Evolutionary conservation across 2,113 vertebrate species (phyloP).

Genomic region (Pachycephala philippinensis): DNA sequence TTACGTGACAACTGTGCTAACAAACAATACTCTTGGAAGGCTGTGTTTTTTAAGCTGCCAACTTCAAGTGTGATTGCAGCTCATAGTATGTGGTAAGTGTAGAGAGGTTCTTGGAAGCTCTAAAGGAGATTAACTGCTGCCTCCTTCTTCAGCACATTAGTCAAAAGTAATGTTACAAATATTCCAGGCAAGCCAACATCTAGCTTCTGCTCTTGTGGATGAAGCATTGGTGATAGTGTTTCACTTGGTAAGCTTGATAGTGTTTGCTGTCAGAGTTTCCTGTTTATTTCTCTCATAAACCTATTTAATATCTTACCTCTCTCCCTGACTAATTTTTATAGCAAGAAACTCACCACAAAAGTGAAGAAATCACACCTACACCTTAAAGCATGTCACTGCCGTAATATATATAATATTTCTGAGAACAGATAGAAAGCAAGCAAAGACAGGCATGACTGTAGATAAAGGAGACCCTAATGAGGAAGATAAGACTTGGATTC

Average conservation of each 20-base stretch:
- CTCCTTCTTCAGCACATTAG: not conserved
- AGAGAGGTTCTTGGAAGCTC: not conserved
- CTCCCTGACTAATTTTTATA: not conserved
- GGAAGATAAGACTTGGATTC: not conserved
- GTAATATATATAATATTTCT: not conserved
- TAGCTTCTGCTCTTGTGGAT: not conserved
- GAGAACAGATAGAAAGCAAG: not conserved
- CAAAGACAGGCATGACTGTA: not conserved
- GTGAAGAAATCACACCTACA: not conserved
- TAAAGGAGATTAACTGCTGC: not conserved
- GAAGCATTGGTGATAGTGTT: not conserved
- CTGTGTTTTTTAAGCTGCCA: not conserved
- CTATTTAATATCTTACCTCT: not conserved
- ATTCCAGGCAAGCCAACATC: not conserved
- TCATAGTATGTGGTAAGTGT: not conserved
- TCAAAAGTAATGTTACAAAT: constrained; percentile 29
- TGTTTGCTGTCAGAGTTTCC: not conserved
- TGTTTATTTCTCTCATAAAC: not conserved
- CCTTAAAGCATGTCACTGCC: not conserved
- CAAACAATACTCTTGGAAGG: not conserved
- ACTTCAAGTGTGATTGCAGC: not conserved
- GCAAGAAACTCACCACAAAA: not conserved
- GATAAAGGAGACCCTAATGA: not conserved
- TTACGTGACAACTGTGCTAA: not conserved
- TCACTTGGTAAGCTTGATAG: not conserved